A percentile compares a stretch with the other conserved stretches of the same genome.
phyloP scores from a whole-genome alignment of 2,113 vertebrate species.

The Eidolon helvum region DNA sequence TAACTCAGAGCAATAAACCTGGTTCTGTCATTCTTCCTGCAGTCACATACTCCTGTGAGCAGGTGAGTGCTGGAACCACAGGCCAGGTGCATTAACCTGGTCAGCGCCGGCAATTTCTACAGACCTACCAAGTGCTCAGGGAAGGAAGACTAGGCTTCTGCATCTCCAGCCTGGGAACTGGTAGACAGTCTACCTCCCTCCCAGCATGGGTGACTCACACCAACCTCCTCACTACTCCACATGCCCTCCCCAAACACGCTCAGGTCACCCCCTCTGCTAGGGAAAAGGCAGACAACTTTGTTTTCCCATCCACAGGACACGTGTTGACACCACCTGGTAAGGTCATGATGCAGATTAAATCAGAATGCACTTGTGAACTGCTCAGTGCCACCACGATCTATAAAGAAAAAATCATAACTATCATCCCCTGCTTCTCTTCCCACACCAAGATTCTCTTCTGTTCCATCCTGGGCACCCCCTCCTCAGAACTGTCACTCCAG shows the following conservation, averaged over 20 bases:
- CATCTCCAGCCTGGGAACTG: not conserved
- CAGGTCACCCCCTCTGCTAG: fast-evolving
- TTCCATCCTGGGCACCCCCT: not conserved
- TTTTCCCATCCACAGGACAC: not conserved
- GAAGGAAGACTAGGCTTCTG: not conserved
- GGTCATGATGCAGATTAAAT: not conserved
- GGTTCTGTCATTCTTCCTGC: not conserved
- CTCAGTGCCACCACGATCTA: not conserved
- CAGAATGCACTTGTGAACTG: not conserved
- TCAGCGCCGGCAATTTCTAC: not conserved
- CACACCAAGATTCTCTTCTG: not conserved
- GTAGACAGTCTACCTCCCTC: no score
- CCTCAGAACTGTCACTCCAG: not conserved
- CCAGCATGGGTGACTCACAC: no score
- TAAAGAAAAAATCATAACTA: not conserved
- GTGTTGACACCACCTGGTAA: not conserved
- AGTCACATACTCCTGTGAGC: not conserved
- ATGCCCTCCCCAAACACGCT: not conserved
- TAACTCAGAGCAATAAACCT: not conserved
- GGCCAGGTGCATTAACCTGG: not conserved
- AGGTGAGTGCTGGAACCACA: not conserved
- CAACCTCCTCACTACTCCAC: not conserved
- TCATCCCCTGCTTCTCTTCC: not conserved
- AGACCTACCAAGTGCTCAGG: not conserved
- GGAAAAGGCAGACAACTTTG: not conserved